Conservation (phyloP, 2,797 vertebrate genomes). For the Austrolebias charrua region DNA sequence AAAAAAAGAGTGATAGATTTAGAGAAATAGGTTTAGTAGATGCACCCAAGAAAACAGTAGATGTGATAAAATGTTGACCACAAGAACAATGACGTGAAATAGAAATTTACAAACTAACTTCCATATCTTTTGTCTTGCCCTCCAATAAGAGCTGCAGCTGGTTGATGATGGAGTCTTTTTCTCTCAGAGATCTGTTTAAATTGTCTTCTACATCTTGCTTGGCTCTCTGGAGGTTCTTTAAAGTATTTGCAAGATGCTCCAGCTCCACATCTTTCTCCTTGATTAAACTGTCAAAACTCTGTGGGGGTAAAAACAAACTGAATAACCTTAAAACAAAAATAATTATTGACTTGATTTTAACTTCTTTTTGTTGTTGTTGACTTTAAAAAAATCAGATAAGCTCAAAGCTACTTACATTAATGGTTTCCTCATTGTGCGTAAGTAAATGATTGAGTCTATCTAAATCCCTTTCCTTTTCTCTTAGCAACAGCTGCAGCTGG, state of each 20-base stretch:
- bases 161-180: conserved; percentile 82
- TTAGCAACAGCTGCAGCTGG: conserved; percentile 77
- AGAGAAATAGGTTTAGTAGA: not conserved
- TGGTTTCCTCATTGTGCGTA: conserved; percentile 74
- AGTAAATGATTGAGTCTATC: conserved; percentile 81
- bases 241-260: conserved; percentile 82
- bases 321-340: not conserved
- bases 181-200: conserved; percentile 81
- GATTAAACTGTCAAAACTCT: conserved; percentile 84
- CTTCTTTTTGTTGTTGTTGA: not conserved
- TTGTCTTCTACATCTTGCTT: conserved; percentile 85
- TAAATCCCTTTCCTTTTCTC: conserved; percentile 81
- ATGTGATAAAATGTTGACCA: not conserved
- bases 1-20: conserved; percentile 8
- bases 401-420: conserved; percentile 66
- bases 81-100: not conserved
- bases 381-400: not conserved
- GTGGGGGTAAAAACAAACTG: conserved; percentile 2
- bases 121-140: conserved; percentile 82
- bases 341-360: not conserved
- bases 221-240: conserved; percentile 81
- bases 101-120: conserved; percentile 72
- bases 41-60: not conserved
- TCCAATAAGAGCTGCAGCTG: conserved; percentile 81
- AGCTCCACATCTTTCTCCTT: conserved; percentile 87